Evolutionary conservation across 2,888 invertebrate genomes (phyloP).

Genomic region (Nomada lathburiana): DNA sequence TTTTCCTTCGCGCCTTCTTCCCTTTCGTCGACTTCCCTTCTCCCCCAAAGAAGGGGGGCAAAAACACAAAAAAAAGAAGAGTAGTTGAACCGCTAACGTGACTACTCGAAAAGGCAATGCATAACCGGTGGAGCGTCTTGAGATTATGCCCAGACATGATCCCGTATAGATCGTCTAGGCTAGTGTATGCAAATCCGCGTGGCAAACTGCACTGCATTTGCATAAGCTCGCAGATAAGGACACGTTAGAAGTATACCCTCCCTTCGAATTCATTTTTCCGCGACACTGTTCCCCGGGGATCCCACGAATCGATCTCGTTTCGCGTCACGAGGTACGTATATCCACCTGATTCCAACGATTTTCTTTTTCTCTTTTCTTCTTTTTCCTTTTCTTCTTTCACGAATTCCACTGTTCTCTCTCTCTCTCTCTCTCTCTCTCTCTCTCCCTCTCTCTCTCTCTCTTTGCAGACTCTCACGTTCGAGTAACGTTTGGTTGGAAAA

Average conservation of each 20-base stretch:
- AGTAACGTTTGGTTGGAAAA: constrained; percentile 24
- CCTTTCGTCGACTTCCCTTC: not conserved
- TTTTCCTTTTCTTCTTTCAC: not conserved
- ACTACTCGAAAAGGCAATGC: constrained; percentile 62
- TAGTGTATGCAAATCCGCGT: constrained; percentile 81
- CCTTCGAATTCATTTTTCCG: constrained; percentile 71
- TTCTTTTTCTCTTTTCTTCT: not conserved
- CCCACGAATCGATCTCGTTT: constrained; percentile 65
- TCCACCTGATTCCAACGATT: constrained; percentile 9
- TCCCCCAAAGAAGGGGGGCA: constrained; percentile 9
- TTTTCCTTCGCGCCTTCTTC: not conserved
- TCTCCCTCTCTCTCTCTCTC: not conserved
- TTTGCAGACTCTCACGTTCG: not conserved
- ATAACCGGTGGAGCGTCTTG: constrained; percentile 70
- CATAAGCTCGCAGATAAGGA: constrained; percentile 82
- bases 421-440: not conserved
- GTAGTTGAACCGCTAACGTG: constrained; percentile 58
- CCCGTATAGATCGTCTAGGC: constrained; percentile 75
- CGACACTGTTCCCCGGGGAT: constrained; percentile 1
- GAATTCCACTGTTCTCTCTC: not conserved
- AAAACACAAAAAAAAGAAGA: not conserved
- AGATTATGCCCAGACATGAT: constrained; percentile 81
- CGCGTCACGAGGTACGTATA: not conserved
- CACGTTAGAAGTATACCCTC: constrained; percentile 78
- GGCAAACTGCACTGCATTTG: constrained; percentile 81